phyloP scores from a whole-genome alignment of 2,113 vertebrate genomes.

The Brachyhypopomus gauderio region DNA sequence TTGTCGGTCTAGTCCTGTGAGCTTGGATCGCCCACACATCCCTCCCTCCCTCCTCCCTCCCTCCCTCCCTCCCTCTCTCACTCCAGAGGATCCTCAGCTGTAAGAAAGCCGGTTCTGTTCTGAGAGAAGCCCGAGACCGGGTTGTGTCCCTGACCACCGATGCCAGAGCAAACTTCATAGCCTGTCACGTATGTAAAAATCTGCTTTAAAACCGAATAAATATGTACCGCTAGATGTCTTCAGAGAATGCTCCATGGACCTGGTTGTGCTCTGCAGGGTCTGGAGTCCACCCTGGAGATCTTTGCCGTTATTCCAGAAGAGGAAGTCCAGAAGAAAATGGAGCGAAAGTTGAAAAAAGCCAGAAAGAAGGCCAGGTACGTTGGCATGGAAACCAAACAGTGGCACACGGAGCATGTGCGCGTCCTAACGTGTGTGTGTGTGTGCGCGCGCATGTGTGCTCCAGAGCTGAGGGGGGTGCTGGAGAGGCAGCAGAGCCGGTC shows the following conservation, averaged over 20 bases:
- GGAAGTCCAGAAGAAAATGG: constrained; percentile 83
- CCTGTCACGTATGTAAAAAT: constrained; percentile 88
- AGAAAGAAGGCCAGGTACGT: constrained; percentile 85
- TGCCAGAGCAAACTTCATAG: constrained; percentile 78
- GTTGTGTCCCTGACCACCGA: constrained; percentile 85
- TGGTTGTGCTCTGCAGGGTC: constrained; percentile 73
- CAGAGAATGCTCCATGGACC: background rate
- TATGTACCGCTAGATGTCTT: background rate
- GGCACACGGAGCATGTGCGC: background rate
- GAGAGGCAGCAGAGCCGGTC: constrained; percentile 57
- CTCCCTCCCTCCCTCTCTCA: background rate
- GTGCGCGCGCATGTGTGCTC: constrained; percentile 15
- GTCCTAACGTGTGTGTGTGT: too few relatives aligned
- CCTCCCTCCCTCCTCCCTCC: background rate
- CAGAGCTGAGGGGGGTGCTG: constrained; percentile 73
- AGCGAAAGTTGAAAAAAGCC: constrained; percentile 87
- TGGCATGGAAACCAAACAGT: background rate
- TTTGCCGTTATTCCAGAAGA: constrained; percentile 85
- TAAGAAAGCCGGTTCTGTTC: constrained; percentile 85
- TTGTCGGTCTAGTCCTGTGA: too few relatives aligned
- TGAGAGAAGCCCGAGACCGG: constrained; percentile 87
- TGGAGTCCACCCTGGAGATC: constrained; percentile 84
- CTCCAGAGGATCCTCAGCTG: constrained; percentile 85
- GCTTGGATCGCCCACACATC: too few relatives aligned
- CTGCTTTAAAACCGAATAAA: background rate